A percentile compares a stretch with the other conserved stretches of the same genome.
Conservation (phyloP, 2,888 invertebrate genomes). For the Dexiosoma caninum region DNA sequence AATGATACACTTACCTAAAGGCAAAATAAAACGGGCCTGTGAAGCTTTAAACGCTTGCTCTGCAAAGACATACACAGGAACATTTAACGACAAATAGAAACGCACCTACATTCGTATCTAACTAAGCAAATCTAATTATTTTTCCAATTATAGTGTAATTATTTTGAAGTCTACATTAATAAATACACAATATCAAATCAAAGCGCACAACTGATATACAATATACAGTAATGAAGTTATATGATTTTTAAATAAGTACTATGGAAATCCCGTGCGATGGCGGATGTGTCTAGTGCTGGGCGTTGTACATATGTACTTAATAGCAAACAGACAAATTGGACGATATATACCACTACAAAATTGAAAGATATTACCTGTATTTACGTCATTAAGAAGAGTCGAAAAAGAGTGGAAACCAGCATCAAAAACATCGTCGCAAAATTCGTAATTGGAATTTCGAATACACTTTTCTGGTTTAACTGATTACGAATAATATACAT, state of each 20-base stretch:
- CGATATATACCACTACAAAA: background rate
- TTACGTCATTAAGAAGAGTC: slow-evolving; percentile 95
- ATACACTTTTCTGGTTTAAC: slow-evolving; percentile 47
- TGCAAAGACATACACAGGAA: slow-evolving; percentile 66
- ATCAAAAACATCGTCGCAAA: slow-evolving; percentile 94
- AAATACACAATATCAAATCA: background rate
- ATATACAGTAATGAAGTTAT: too few species aligned
- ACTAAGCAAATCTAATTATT: background rate
- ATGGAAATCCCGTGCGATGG: too few species aligned
- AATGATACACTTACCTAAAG: slow-evolving; percentile 71
- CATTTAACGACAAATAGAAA: slow-evolving; percentile 64
- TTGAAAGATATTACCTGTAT: slow-evolving; percentile 84
- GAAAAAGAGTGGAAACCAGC: slow-evolving; percentile 88
- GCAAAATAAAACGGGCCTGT: slow-evolving; percentile 72
- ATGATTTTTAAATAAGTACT: too few species aligned
- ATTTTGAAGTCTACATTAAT: background rate
- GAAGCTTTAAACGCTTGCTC: slow-evolving; percentile 66
- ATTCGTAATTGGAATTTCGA: slow-evolving; percentile 50
- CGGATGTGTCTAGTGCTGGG: background rate
- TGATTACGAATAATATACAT: slow-evolving; percentile 29
- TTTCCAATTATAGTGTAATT: background rate
- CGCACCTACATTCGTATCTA: slow-evolving; percentile 25
- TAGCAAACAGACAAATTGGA: background rate
- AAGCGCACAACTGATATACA: background rate
- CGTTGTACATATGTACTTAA: background rate